These are phyloP conservation scores for Chaenocephalus aceratus DNA, from an alignment of 2,113 vertebrate genomes.

Conservation along the genomic window DNA sequence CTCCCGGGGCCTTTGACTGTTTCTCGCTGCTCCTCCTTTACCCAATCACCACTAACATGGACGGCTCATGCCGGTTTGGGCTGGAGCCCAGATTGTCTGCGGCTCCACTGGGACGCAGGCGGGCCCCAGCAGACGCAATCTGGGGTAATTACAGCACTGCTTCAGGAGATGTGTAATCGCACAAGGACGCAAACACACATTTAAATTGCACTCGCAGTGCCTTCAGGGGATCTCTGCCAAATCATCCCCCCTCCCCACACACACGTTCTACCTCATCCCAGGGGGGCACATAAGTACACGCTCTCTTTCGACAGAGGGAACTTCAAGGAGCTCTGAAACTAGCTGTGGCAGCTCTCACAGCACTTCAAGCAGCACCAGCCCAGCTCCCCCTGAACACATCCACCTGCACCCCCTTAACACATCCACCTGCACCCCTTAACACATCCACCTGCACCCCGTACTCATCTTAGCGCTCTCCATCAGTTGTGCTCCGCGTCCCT, in stretches of 20 bases:
- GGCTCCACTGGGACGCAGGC: conserved; percentile 36
- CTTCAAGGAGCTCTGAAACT: conserved; percentile 69
- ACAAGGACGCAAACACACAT: conserved; percentile 9
- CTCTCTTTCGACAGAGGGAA: conserved; percentile 45
- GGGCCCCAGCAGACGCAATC: conserved; percentile 61
- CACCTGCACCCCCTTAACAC: not conserved
- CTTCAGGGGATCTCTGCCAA: conserved; percentile 6
- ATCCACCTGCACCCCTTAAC: not conserved
- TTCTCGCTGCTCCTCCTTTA: conserved; percentile 59
- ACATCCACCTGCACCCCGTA: conserved; percentile 42
- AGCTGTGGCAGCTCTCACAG: conserved; percentile 46
- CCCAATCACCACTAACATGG: conserved; percentile 59
- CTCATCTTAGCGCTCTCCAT: conserved; percentile 26
- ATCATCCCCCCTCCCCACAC: conserved; percentile 14
- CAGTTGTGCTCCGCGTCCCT: conserved; percentile 7
- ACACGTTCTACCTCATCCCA: conserved; percentile 21
- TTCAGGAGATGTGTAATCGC: conserved; percentile 50
- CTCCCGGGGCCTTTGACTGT: conserved; percentile 35
- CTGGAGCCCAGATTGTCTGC: conserved; percentile 55
- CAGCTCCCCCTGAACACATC: conserved; percentile 14
- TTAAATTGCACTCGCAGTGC: conserved; percentile 1
- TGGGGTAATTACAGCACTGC: conserved; percentile 63
- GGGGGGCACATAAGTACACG: conserved; percentile 50
- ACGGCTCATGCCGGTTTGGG: conserved; percentile 55
- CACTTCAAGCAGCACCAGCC: conserved; percentile 45